Percentiles rank a stretch among this genome's conserved stretches.
These are phyloP conservation scores for Microcaecilia unicolor DNA, from an alignment of 2,797 vertebrate genomes.

Conservation along the genomic window DNA sequence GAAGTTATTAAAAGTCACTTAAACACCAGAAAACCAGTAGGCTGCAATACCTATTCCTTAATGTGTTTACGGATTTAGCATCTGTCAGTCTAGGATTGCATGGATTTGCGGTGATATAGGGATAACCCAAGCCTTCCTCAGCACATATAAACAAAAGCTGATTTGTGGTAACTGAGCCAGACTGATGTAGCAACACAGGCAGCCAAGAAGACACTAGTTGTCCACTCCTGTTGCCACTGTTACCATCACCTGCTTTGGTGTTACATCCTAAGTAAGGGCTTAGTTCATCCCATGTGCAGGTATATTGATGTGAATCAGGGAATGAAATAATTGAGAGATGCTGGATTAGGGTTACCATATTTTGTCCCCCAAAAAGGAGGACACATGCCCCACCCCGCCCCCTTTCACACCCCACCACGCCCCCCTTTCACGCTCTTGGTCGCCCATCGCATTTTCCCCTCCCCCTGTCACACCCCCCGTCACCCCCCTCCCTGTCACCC, in stretches of 20 bases:
- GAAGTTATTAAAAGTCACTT: slow-evolving; percentile 51
- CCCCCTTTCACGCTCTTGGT: no score
- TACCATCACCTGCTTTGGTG: slow-evolving; percentile 34
- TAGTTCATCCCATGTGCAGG: no score
- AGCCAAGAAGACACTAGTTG: slow-evolving; percentile 57
- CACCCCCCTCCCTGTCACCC: no score
- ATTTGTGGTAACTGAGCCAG: slow-evolving; percentile 50
- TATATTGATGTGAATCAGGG: no score
- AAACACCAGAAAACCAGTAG: slow-evolving; percentile 46
- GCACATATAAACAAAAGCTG: slow-evolving; percentile 56
- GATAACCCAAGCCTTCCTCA: slow-evolving; percentile 51
- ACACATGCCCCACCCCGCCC: no score
- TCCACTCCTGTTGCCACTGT: no score
- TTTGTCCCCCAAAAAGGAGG: no score
- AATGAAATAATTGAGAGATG: no score
- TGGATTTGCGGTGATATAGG: slow-evolving; percentile 49
- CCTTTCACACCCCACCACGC: no score
- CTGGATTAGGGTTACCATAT: no score
- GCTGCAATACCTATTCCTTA: slow-evolving; percentile 48
- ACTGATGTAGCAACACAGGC: slow-evolving; percentile 56
- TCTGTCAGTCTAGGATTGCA: slow-evolving; percentile 45
- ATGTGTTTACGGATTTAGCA: slow-evolving; percentile 44
- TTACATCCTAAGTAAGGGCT: slow-evolving; percentile 35
- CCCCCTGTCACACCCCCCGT: no score
- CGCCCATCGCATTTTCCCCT: no score